Base-by-base conservation (phyloP, 2,113 vertebrate genomes). In the Pygoscelis antarcticus region DNA sequence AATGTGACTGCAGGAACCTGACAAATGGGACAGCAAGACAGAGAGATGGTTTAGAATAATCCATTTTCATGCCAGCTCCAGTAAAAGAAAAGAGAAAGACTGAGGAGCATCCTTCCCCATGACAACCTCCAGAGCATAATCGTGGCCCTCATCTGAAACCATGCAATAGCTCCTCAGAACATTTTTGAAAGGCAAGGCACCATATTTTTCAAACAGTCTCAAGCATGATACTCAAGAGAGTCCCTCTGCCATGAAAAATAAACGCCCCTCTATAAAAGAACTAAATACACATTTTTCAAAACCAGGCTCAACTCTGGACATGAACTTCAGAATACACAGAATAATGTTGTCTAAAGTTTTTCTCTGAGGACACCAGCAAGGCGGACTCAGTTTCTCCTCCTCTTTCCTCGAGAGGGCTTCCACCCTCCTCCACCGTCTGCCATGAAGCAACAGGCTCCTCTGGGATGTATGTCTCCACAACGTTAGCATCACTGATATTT, bases 1-100 rank as follows among this genome's bases (percentile, higher is more conserved):
- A 85, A 90, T 90, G 75, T 61, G 87, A 58, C 91, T 91, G 62
- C 87, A 91, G 82, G 57, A 95, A 85, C 40, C 90, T 96, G 92
- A 95, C 82, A 93, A 96, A 96, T 76, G 64, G 85, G 88, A 89
- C 87, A 93, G 92, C 51, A 60, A 92, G 82, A 86, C 58, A 83
- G 92, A 82, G 87, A 85, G 88, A 62, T 58, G 79, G 51, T 58
- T 96, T 38, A 61, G 57, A 87, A 91, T 91, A 96, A 94, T 94
- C 82, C 68, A 70, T 97, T 95, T 96, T 93, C 90, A 81, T 90
- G 90, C 88, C 85, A 86, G 52, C 46, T 83, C 54, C 84, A 34
- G 79, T 29, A 49, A 80, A 83, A 83, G 77, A 38, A n/a, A 38
- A 79, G 62, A 52, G 81, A 55, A 87, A 64, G 78, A 70, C 84